Evolutionary conservation across 2,888 invertebrate genomes (phyloP).

Genomic region (Galeruca laticollis): DNA sequence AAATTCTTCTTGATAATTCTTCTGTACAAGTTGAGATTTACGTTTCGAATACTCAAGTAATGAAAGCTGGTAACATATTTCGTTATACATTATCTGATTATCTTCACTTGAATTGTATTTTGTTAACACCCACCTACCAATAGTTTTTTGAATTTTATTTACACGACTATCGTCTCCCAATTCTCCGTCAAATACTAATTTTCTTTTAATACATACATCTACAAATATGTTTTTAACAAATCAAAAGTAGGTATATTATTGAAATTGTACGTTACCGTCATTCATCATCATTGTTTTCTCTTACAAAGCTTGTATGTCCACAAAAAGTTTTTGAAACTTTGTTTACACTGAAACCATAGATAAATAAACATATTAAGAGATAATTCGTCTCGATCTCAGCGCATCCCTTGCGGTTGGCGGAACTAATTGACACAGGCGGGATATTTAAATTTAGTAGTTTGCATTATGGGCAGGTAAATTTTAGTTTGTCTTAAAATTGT

Average conservation of each 20-base stretch:
- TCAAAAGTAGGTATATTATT: not conserved
- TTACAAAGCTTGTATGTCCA: not conserved
- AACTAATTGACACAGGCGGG: too few relatives aligned
- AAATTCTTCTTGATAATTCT: conserved; percentile 86
- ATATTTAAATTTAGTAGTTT: too few relatives aligned
- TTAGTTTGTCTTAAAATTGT: too few relatives aligned
- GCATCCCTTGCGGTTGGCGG: too few relatives aligned
- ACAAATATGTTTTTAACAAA: conserved; percentile 52
- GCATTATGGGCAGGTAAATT: too few relatives aligned
- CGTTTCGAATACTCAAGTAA: conserved; percentile 90
- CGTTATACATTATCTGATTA: conserved; percentile 76
- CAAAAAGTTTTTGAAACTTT: not conserved
- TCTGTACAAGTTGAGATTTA: conserved; percentile 82
- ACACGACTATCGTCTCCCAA: conserved; percentile 93
- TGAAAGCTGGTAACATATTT: conserved; percentile 83
- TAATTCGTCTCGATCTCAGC: too few relatives aligned
- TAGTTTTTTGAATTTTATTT: conserved; percentile 84
- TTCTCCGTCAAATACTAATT: conserved; percentile 94
- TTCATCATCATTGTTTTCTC: not conserved
- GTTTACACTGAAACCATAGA: too few relatives aligned
- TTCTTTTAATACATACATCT: conserved; percentile 94
- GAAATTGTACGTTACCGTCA: conserved; percentile 1
- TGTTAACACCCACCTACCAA: conserved; percentile 82
- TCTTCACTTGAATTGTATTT: conserved; percentile 75
- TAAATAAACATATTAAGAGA: not conserved